Conservation (phyloP, 2,113 vertebrate genomes). For the Oryzias melastigma region DNA sequence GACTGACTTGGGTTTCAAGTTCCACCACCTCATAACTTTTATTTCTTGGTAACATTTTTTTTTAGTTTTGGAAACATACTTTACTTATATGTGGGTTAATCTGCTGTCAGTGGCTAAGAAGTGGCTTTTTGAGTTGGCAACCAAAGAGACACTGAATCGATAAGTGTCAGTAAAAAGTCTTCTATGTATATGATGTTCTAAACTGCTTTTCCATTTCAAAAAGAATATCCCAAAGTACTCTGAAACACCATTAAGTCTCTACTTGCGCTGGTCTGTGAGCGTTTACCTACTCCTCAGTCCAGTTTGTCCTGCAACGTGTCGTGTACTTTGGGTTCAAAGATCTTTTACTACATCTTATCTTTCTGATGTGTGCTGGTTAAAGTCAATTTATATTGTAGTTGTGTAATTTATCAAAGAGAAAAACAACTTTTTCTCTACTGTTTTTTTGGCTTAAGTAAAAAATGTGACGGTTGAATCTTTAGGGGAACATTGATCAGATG, state of each 20-base stretch:
- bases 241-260: slow-evolving; percentile 1
- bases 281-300: slow-evolving; percentile 29
- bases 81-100: too few relatives aligned
- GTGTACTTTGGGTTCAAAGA: slow-evolving; percentile 48
- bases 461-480: background rate
- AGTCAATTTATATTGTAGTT: slow-evolving; percentile 8
- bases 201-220: background rate
- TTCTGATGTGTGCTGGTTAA: slow-evolving; percentile 11
- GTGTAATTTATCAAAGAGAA: background rate
- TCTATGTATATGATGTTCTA: too few relatives aligned
- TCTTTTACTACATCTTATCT: slow-evolving; percentile 32
- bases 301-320: slow-evolving; percentile 23
- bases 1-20: too few relatives aligned
- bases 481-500: too few relatives aligned
- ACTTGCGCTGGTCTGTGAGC: background rate
- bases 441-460: background rate
- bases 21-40: too few relatives aligned
- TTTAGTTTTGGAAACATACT: too few relatives aligned
- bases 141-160: too few relatives aligned
- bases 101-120: too few relatives aligned
- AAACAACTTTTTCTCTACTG: background rate
- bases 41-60: too few relatives aligned
- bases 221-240: slow-evolving; percentile 1
- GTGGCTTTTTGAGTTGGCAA: too few relatives aligned
- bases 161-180: too few relatives aligned